Evolutionary conservation across 2,888 invertebrate species (phyloP).

Genomic region (Leistus spinibarbis): DNA sequence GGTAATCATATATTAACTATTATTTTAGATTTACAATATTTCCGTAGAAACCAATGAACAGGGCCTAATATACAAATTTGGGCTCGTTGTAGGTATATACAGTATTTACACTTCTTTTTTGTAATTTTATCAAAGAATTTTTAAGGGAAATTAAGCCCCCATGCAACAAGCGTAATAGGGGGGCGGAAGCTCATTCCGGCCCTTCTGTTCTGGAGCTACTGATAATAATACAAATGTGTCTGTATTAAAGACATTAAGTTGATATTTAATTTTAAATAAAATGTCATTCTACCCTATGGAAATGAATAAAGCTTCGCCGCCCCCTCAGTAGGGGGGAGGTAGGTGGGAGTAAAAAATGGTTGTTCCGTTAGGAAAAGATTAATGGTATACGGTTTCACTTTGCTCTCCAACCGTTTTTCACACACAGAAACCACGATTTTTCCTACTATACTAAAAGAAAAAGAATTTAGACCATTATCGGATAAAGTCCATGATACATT

Average conservation of each 20-base stretch:
- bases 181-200: too few relatives aligned
- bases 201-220: too few relatives aligned
- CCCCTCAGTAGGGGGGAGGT: background rate
- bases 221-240: background rate
- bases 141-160: too few relatives aligned
- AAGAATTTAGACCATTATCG: background rate
- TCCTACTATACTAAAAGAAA: background rate
- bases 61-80: too few relatives aligned
- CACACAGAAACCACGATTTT: conserved; percentile 10
- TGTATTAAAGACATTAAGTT: background rate
- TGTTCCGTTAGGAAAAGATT: conserved; percentile 8
- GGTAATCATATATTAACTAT: too few relatives aligned
- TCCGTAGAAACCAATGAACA: too few relatives aligned
- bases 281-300: background rate
- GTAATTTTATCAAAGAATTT: too few relatives aligned
- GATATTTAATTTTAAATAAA: background rate
- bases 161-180: too few relatives aligned
- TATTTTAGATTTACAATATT: too few relatives aligned
- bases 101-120: too few relatives aligned
- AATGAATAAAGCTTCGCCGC: background rate
- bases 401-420: conserved; percentile 29
- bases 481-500: background rate
- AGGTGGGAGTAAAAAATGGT: background rate
- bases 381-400: conserved; percentile 23
- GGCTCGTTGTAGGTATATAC: too few relatives aligned